phyloP scores from a whole-genome alignment of 2,888 invertebrate species.

The Neoaliturus tenellus region DNA sequence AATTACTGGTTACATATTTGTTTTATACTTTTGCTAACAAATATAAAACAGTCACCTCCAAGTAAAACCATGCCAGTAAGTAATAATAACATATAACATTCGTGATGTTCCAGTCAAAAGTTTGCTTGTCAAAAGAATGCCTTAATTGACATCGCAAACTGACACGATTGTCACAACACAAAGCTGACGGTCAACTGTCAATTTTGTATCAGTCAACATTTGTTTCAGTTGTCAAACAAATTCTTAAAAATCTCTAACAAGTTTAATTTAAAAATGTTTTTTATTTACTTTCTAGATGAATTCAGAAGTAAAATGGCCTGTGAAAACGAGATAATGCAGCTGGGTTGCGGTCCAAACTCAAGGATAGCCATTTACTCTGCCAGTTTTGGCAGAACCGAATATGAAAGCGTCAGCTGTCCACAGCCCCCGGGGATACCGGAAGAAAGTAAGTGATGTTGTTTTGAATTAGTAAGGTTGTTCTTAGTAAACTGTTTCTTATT shows the following conservation, averaged over 20 bases:
- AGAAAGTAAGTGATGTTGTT: constrained; percentile 83
- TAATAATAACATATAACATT: no score
- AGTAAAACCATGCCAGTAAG: no score
- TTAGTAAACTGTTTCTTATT: no score
- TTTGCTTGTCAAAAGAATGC: no score
- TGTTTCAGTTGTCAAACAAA: no score
- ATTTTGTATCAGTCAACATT: background rate
- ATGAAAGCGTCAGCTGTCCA: constrained; percentile 90
- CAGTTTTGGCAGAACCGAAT: constrained; percentile 92
- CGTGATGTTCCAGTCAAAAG: no score
- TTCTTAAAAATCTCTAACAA: no score
- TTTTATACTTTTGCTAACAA: no score
- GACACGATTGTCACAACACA: background rate
- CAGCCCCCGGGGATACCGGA: constrained; percentile 90
- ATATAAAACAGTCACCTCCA: no score
- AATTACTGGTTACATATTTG: no score
- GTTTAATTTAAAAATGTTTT: no score
- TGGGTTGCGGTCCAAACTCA: constrained; percentile 91
- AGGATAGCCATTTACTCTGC: constrained; percentile 96
- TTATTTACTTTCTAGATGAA: constrained; percentile 80
- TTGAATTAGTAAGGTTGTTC: no score
- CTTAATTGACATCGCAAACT: background rate
- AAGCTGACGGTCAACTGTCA: background rate
- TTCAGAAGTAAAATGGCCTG: constrained; percentile 96
- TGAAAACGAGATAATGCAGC: constrained; percentile 91